These are phyloP conservation scores for Danio tinwini DNA, from an alignment of 2,797 vertebrate species.

Conservation along the genomic window DNA sequence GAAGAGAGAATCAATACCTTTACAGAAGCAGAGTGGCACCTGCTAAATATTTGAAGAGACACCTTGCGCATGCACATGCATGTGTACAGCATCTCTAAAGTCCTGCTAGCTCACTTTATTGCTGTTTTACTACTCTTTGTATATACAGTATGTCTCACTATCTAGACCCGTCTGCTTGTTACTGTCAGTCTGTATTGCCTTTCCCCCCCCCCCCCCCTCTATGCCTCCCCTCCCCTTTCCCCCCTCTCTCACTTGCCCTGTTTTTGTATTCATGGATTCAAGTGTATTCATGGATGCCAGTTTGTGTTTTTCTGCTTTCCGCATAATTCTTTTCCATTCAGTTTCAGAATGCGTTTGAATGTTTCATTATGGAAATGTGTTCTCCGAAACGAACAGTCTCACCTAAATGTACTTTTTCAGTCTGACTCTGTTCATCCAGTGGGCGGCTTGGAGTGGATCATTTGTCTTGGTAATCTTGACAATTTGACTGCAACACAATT, in stretches of 20 bases:
- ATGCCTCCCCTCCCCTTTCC: no score
- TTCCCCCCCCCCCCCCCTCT: neutral
- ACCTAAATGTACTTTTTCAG: neutral
- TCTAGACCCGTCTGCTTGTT: constrained; percentile 13
- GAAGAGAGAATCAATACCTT: constrained; percentile 53
- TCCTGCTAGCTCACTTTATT: constrained; percentile 33
- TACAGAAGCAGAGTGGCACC: constrained; percentile 52
- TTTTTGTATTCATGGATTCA: neutral
- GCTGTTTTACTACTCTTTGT: constrained; percentile 8
- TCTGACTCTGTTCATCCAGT: neutral
- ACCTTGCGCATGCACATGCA: neutral
- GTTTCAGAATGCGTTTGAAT: constrained; percentile 9
- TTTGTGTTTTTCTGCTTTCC: constrained; percentile 4
- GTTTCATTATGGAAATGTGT: neutral
- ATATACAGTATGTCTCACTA: neutral
- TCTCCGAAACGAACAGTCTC: neutral
- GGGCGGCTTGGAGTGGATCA: neutral
- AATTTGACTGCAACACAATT: constrained; percentile 13
- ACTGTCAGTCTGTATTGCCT: constrained; percentile 8
- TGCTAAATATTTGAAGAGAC: constrained; percentile 60
- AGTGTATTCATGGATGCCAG: neutral
- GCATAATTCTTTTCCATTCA: constrained; percentile 26
- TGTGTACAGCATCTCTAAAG: constrained; percentile 37
- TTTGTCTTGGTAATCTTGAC: constrained; percentile 30
- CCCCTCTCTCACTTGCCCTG: neutral